Conservation (phyloP, 2,888 invertebrate species). For the Caenorhabditis panamensis region DNA sequence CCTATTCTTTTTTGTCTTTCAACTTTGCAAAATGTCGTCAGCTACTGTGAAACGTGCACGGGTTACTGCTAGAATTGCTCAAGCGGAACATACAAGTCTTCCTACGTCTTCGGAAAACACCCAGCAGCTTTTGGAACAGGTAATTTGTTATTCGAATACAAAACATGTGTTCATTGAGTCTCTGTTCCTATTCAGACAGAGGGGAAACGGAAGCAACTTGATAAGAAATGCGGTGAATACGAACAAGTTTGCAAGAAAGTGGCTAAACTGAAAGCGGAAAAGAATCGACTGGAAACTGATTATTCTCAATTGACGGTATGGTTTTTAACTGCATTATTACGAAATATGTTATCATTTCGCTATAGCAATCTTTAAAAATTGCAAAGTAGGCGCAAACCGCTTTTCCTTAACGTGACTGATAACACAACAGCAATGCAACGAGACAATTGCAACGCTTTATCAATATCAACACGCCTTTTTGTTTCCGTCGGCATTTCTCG, state of each 20-base stretch:
- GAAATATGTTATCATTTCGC: slow-evolving; percentile 11
- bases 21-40: slow-evolving; percentile 32
- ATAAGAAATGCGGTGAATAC: slow-evolving; percentile 62
- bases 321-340: neutral
- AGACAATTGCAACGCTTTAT: neutral
- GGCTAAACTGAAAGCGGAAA: slow-evolving; percentile 39
- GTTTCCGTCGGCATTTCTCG: neutral
- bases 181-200: slow-evolving; percentile 58
- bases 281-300: slow-evolving; percentile 26
- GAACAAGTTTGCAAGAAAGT: slow-evolving; percentile 55
- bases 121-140: slow-evolving; percentile 50
- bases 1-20: slow-evolving; percentile 29
- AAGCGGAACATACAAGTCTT: slow-evolving; percentile 51
- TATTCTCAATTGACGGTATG: slow-evolving; percentile 26
- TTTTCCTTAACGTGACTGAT: slow-evolving; percentile 34
- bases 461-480: neutral
- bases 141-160: slow-evolving; percentile 8
- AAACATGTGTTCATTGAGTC: too few species aligned
- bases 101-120: slow-evolving; percentile 60
- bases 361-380: slow-evolving; percentile 45
- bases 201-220: slow-evolving; percentile 57
- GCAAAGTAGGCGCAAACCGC: neutral
- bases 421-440: neutral
- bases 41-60: slow-evolving; percentile 55
- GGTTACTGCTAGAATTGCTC: slow-evolving; percentile 56